Base-by-base conservation (phyloP, 37 sponge, comb jelly and placozoan species). In the Dysidea cf. avara region DNA sequence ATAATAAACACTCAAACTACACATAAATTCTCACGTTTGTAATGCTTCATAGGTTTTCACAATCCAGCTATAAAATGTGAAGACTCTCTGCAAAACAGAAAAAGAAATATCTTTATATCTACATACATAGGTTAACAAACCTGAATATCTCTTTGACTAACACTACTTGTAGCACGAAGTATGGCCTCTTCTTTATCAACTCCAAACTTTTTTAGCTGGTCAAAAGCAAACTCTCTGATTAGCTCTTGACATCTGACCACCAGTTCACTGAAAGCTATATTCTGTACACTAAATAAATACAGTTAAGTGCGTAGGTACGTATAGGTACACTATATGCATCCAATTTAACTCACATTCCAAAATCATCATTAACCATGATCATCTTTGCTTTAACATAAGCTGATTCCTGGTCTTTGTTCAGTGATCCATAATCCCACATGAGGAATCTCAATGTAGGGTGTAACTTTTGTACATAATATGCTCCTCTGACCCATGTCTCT, bases 1-100 rank as follows among this genome's bases (percentile, higher is more conserved):
- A n/a, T n/a, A n/a, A n/a, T n/a, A n/a, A n/a, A n/a, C n/a, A n/a
- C n/a, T n/a, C n/a, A n/a, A n/a, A n/a, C n/a, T n/a, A n/a, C n/a
- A n/a, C n/a, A n/a, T n/a, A n/a, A n/a, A n/a, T n/a, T n/a, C n/a
- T n/a, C n/a, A n/a, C n/a, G n/a, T n/a, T 20, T 35, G 16, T 37
- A 24, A 35, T 28, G 20, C 43, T 2, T 6, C 25, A 53, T 86
- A 79, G 59, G 78, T 61, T 40, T 49, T 65, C 57, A 54, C 43
- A 28, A 85, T 53, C 86, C 86, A 85, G 18, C 79, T 69, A 37
- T 85, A 79, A 56, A 85, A 85, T 34, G 72, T 77, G 52, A 85
- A 79, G 39, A 79, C 69, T 53, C 86, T 53, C 67, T 94, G 91
- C 21, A 94, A 89, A 43, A 89, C 94, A n/a, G n/a, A n/a, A n/a